Evolutionary conservation across 2,797 vertebrate genomes (phyloP).

Genomic region (Rachycentron canadum): DNA sequence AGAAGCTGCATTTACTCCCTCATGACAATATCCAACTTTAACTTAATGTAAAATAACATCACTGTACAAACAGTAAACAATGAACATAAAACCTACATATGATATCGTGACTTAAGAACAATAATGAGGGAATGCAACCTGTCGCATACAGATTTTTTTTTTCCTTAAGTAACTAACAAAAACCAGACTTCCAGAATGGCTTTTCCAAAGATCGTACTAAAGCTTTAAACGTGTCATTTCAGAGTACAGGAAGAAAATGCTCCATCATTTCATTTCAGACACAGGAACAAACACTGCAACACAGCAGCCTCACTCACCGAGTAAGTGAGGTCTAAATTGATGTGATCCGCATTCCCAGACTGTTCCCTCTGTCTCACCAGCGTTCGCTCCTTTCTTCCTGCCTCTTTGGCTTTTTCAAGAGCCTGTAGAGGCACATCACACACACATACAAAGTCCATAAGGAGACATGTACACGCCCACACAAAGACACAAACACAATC

Average conservation of each 20-base stretch:
- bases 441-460: neutral
- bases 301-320: slow-evolving; percentile 86
- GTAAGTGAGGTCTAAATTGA: slow-evolving; percentile 95
- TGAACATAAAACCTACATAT: neutral
- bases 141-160: too few relatives aligned
- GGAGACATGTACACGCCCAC: neutral
- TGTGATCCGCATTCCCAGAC: slow-evolving; percentile 87
- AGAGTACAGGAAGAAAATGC: neutral
- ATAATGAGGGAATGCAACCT: too few relatives aligned
- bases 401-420: slow-evolving; percentile 98
- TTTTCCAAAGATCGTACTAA: neutral
- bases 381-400: slow-evolving; percentile 92
- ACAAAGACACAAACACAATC: neutral
- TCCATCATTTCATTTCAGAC: neutral
- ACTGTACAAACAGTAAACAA: too few relatives aligned
- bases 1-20: neutral
- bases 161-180: neutral
- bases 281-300: neutral
- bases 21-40: neutral
- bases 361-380: slow-evolving; percentile 94
- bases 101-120: neutral
- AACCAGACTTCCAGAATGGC: neutral
- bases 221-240: neutral
- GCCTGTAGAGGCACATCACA: slow-evolving; percentile 82
- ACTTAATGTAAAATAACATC: too few relatives aligned